Percentiles rank a stretch among this genome's conserved stretches.
Conservation (phyloP, 2,888 invertebrate species). For the Byasa hedistus region DNA sequence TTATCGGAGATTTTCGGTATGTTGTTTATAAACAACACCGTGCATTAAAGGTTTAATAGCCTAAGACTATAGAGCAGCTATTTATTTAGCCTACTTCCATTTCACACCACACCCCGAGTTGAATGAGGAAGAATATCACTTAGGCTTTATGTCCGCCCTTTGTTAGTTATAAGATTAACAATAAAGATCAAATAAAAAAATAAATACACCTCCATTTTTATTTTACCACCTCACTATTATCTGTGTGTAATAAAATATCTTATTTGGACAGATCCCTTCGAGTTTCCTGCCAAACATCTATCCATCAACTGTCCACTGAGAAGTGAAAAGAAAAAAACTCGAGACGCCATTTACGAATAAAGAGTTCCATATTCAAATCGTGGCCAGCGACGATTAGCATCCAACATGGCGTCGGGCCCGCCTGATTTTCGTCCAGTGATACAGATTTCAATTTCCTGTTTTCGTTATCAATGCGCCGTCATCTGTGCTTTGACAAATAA, state of each 20-base stretch:
- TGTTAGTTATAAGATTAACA: too few species aligned
- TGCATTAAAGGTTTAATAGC: too few species aligned
- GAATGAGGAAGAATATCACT: too few species aligned
- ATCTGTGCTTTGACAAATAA: constrained; percentile 77
- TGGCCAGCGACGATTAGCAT: constrained; percentile 67
- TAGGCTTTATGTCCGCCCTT: too few species aligned
- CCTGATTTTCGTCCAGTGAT: constrained; percentile 74
- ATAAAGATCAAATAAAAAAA: background rate
- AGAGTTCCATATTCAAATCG: constrained; percentile 74
- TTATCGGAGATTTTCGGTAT: too few species aligned
- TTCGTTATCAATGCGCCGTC: constrained; percentile 64
- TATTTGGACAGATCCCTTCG: constrained; percentile 26
- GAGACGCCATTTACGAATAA: constrained; percentile 58
- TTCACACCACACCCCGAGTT: too few species aligned
- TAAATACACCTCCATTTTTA: background rate
- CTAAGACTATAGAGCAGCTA: too few species aligned
- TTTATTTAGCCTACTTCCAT: too few species aligned
- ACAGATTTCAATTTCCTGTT: constrained; percentile 79
- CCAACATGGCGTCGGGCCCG: constrained; percentile 59
- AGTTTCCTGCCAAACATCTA: constrained; percentile 59
- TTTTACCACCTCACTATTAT: background rate
- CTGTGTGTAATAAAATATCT: constrained; percentile 21
- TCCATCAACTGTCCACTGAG: constrained; percentile 52
- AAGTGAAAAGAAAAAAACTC: constrained; percentile 43
- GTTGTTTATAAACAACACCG: too few species aligned